Evolutionary conservation across 2,888 invertebrate genomes (phyloP).

Genomic region (Resseliella maxima): DNA sequence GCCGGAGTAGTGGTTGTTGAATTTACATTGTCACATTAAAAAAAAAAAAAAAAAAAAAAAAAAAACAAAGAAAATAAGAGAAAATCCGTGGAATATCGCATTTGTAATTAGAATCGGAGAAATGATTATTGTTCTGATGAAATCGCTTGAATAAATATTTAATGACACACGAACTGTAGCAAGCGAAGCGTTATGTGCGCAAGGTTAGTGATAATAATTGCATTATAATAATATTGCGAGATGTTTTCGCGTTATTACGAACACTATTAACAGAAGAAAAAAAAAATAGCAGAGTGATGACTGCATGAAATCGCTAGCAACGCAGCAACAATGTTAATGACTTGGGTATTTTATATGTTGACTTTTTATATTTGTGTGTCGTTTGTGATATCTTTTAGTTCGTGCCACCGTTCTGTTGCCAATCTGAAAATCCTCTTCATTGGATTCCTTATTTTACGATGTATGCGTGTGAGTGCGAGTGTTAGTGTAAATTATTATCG

Average conservation of each 20-base stretch:
- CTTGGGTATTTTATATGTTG: constrained; percentile 29
- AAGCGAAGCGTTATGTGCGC: constrained; percentile 14
- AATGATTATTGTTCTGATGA: constrained; percentile 45
- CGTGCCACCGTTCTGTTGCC: not conserved
- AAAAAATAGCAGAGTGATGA: not conserved
- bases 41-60: not conserved
- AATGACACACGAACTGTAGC: constrained; percentile 39
- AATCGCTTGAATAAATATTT: constrained; percentile 51
- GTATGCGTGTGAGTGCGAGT: not conserved
- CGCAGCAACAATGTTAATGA: constrained; percentile 3
- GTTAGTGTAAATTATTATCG: constrained; percentile 26
- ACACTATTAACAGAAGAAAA: not conserved
- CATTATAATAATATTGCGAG: constrained; percentile 50
- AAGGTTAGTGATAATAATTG: constrained; percentile 48
- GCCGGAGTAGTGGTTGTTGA: not conserved
- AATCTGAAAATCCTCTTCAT: constrained; percentile 26
- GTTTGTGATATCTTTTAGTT: constrained; percentile 10
- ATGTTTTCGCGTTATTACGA: constrained; percentile 9
- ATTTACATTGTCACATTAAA: constrained; percentile 14
- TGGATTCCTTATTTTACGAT: constrained; percentile 24
- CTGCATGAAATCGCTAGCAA: no score
- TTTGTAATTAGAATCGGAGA: constrained; percentile 51
- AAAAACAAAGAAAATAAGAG: not conserved
- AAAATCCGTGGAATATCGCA: constrained; percentile 31
- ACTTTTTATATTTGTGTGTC: not conserved